Percentiles rank a stretch among this genome's conserved stretches.
Evolutionary conservation across 2,888 invertebrate species (phyloP).

Genomic region (Hypolimnas misippus): DNA sequence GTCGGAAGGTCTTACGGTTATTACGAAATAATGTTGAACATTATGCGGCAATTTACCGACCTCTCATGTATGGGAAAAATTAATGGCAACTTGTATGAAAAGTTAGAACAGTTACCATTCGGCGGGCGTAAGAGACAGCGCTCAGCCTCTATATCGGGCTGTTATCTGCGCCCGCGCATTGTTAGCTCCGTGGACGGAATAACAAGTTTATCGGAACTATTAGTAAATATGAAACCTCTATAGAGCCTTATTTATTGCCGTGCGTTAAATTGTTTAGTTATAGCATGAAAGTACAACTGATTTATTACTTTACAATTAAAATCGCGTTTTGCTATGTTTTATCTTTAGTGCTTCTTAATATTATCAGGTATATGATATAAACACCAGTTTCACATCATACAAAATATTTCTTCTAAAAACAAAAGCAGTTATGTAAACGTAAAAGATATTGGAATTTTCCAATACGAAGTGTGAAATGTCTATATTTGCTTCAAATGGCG

Average conservation of each 20-base stretch:
- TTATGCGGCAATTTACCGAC: constrained; percentile 61
- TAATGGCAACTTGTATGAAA: constrained; percentile 57
- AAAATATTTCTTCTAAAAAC: background rate
- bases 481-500: background rate
- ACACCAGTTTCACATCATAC: background rate
- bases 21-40: constrained; percentile 51
- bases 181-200: constrained; percentile 78
- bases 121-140: constrained; percentile 60
- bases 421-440: background rate
- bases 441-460: background rate
- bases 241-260: constrained; percentile 60
- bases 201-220: constrained; percentile 71
- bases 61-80: constrained; percentile 67
- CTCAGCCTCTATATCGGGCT: constrained; percentile 62
- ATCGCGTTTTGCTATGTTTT: background rate
- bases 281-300: constrained; percentile 24
- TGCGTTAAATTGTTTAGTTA: constrained; percentile 32
- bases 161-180: constrained; percentile 70
- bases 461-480: background rate
- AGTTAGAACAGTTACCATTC: constrained; percentile 68
- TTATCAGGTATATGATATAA: too few species aligned
- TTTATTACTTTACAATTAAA: constrained; percentile 22
- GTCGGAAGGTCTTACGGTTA: constrained; percentile 49
- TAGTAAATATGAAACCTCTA: constrained; percentile 74
- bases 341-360: too few species aligned